Evolutionary conservation across 2,888 invertebrate species (phyloP).

Genomic region (Tupiocoris notatus): DNA sequence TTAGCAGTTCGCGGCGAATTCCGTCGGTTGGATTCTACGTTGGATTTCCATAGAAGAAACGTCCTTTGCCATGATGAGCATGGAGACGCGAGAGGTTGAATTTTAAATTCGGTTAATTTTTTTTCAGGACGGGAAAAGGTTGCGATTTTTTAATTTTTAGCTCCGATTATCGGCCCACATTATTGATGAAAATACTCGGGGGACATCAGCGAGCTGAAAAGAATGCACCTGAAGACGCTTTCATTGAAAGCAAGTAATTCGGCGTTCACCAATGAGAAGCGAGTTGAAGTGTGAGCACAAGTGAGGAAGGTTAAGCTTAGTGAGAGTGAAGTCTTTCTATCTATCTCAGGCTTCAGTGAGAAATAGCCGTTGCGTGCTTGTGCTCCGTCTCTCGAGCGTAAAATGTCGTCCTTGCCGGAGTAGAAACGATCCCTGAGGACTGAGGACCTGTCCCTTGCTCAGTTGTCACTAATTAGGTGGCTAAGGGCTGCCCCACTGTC

Average conservation of each 20-base stretch:
- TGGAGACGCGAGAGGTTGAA: not conserved
- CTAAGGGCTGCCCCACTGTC: slow-evolving; percentile 6
- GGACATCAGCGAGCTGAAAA: no score
- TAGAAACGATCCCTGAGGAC: not conserved
- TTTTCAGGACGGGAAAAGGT: not conserved
- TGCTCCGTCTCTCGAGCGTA: not conserved
- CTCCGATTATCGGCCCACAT: no score
- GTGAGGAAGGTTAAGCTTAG: no score
- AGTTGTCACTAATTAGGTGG: slow-evolving; percentile 30
- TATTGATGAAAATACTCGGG: no score
- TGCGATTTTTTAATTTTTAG: no score
- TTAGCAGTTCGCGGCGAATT: not conserved
- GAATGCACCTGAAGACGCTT: no score
- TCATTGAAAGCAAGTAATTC: no score
- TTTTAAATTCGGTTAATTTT: not conserved
- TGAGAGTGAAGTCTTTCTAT: not conserved
- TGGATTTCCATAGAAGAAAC: not conserved
- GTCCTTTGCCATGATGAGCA: not conserved
- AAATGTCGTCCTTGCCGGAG: not conserved
- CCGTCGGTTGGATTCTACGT: not conserved
- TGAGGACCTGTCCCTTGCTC: not conserved
- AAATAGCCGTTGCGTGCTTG: not conserved
- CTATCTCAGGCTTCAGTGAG: not conserved
- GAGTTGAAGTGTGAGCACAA: no score
- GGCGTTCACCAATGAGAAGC: no score